Conservation (phyloP, 1,140 invertebrate species). For the Pseudomyrmex sp. region DNA sequence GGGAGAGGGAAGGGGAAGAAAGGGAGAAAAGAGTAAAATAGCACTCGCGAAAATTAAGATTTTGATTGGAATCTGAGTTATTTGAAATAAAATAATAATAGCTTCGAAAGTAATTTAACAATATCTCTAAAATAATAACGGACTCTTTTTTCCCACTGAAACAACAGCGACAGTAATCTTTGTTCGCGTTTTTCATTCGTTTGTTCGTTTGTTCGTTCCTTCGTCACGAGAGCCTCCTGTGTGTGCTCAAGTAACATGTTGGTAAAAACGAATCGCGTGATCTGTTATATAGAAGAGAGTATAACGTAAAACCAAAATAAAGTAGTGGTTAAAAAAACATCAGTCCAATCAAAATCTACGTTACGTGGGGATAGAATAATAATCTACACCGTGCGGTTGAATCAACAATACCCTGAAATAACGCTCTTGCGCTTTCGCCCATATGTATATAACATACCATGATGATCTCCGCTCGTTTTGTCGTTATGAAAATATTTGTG, state of each 20-base stretch:
- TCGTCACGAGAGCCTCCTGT: not conserved
- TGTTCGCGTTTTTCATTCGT: not conserved
- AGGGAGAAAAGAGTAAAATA: not conserved
- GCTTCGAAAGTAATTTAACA: constrained; percentile 34
- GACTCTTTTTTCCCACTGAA: not conserved
- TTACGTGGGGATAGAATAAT: constrained; percentile 1
- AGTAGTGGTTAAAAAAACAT: constrained; percentile 17
- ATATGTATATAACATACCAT: not conserved
- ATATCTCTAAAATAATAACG: constrained; percentile 32
- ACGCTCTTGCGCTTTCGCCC: not conserved
- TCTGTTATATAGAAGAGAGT: constrained; percentile 25
- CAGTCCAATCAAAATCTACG: constrained; percentile 11
- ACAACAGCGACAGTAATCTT: constrained; percentile 22
- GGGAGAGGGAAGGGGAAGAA: too few relatives aligned
- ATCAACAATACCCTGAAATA: constrained; percentile 18
- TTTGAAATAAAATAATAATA: constrained; percentile 56
- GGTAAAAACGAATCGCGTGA: constrained; percentile 28
- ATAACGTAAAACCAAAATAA: not conserved
- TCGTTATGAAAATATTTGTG: constrained; percentile 41
- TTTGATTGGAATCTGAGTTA: constrained; percentile 51
- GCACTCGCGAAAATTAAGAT: constrained; percentile 45
- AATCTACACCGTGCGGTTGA: not conserved
- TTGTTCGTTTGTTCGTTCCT: constrained; percentile 13
- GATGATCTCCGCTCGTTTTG: constrained; percentile 19
- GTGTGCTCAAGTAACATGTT: constrained; percentile 29